phyloP scores from a whole-genome alignment of 2,113 vertebrate genomes.

The Macroglossus sobrinus region DNA sequence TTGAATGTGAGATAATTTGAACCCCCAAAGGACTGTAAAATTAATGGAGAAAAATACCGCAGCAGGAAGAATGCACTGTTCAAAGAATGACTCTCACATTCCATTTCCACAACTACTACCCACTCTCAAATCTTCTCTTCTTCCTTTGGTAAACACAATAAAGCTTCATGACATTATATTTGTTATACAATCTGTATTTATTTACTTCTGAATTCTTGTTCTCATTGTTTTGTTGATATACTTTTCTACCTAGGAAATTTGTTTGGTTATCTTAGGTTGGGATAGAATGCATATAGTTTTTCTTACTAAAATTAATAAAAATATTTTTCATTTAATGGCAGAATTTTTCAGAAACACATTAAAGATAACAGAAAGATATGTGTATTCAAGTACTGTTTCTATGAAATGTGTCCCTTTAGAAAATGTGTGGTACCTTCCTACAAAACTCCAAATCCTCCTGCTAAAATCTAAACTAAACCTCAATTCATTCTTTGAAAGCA shows the following conservation, averaged over 20 bases:
- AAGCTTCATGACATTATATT: neutral
- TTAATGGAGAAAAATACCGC: neutral
- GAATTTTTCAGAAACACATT: neutral
- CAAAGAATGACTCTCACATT: neutral
- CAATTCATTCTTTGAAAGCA: neutral
- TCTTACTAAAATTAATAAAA: neutral
- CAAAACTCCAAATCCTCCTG: neutral
- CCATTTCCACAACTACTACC: neutral
- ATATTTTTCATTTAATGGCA: neutral
- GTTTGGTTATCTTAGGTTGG: neutral
- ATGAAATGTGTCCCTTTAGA: neutral
- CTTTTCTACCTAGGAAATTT: neutral
- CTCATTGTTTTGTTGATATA: neutral
- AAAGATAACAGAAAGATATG: neutral
- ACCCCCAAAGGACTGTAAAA: neutral
- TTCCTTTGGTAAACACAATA: neutral
- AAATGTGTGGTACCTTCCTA: neutral
- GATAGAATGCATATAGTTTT: neutral
- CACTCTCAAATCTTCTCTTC: neutral
- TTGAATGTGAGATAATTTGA: neutral
- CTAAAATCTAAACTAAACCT: neutral
- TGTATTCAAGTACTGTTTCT: neutral
- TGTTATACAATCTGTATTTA: neutral
- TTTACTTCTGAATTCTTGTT: neutral
- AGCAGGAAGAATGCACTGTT: neutral